These are phyloP conservation scores for Heterodera filipjevi DNA, from an alignment of 2,888 invertebrate genomes.

Conservation along the genomic window DNA sequence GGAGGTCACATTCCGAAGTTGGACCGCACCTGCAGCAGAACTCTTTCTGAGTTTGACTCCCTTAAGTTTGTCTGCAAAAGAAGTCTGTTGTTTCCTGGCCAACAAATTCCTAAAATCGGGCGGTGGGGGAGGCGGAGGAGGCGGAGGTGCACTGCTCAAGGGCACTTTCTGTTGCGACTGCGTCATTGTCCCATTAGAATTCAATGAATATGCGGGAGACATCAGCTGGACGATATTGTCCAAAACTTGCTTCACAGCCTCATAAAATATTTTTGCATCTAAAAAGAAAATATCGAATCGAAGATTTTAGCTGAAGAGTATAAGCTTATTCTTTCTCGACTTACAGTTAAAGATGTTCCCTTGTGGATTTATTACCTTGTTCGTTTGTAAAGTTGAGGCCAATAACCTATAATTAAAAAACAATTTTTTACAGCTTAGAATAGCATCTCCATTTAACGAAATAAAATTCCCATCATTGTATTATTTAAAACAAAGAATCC, in stretches of 20 bases:
- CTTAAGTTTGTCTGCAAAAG: background rate
- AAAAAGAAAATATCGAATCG: background rate
- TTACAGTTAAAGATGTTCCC: too few relatives aligned
- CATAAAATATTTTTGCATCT: background rate
- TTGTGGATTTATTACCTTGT: slow-evolving; percentile 21
- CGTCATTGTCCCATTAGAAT: background rate
- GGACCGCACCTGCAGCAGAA: background rate
- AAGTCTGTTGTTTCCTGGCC: background rate
- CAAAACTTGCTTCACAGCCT: background rate
- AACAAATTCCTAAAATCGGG: slow-evolving; percentile 17
- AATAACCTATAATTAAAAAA: background rate
- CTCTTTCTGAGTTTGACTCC: background rate
- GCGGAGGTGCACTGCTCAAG: background rate
- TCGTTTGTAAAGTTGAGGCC: slow-evolving; percentile 23
- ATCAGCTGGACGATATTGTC: background rate
- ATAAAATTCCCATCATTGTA: too few relatives aligned
- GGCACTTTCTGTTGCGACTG: background rate
- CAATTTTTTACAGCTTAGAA: too few relatives aligned
- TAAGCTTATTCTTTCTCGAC: too few relatives aligned
- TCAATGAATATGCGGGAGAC: background rate
- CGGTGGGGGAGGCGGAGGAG: slow-evolving; percentile 20
- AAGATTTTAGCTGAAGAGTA: too few relatives aligned
- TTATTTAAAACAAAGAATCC: too few relatives aligned
- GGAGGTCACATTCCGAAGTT: background rate
- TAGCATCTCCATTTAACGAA: too few relatives aligned